Conservation (phyloP, 2,113 vertebrate species). For the human (Homo sapiens) region GRCh38 chr11:62941001-62941500, state of each 20-base stretch:
- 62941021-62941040: background rate
- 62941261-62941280: slow-evolving; percentile 14
- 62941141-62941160: background rate
- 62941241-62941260: background rate
- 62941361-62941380: background rate
- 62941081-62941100: background rate
- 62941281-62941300: background rate
- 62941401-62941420: background rate
- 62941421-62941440: background rate
- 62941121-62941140: background rate
- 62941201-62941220: background rate
- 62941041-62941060: background rate
- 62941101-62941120: background rate
- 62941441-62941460: too few species aligned
- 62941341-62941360: background rate
- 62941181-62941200: background rate
- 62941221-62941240: background rate
- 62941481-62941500: background rate
- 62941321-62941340: slow-evolving; percentile 22
- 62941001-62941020: too few species aligned
- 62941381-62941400: slow-evolving; percentile 33
- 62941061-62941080: background rate
- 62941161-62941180: background rate
- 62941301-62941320: background rate
- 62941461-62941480: background rate